Conservation (phyloP, 2,797 vertebrate species). For the Bradypus variegatus region DNA sequence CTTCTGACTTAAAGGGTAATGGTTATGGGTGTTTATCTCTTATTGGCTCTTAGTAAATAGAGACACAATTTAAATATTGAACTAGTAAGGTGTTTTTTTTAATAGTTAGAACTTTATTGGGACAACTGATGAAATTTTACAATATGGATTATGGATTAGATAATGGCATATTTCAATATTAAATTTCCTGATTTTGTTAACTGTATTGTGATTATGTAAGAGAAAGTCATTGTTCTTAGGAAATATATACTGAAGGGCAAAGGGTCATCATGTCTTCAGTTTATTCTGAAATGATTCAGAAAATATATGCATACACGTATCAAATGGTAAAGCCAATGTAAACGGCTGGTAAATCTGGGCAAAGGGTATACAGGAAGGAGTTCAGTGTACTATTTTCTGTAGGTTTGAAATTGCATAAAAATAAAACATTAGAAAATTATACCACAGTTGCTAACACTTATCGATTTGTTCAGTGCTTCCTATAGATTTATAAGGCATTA, state of each 20-base stretch:
- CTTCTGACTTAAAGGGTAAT: background rate
- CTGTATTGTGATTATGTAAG: background rate
- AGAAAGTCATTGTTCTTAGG: background rate
- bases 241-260: background rate
- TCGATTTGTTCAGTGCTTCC: background rate
- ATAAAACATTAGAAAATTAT: background rate
- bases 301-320: background rate
- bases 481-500: background rate
- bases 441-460: background rate
- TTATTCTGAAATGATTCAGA: background rate
- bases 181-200: background rate
- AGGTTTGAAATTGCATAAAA: background rate
- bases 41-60: background rate
- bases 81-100: no score
- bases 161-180: background rate
- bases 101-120: background rate
- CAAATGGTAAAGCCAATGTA: background rate
- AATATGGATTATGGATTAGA: background rate
- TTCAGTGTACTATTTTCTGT: background rate
- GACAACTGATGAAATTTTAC: background rate
- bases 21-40: background rate
- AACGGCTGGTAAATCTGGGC: background rate
- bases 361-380: background rate
- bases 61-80: background rate
- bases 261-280: background rate